Percentiles rank a stretch among this genome's conserved stretches.
Conservation (phyloP, 2,888 invertebrate species). For the Sipunculus nudus region DNA sequence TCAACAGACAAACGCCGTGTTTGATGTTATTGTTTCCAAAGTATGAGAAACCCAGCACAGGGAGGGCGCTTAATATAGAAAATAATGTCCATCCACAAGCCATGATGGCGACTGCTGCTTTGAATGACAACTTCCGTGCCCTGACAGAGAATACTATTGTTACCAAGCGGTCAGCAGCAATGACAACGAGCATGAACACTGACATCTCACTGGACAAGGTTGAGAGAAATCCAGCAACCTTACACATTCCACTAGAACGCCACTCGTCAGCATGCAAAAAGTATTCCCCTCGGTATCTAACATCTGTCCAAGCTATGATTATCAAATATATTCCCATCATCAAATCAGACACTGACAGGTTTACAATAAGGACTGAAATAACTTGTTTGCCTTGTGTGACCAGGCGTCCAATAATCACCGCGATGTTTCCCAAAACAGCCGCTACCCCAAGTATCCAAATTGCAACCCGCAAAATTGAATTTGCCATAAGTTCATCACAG, state of each 20-base stretch:
- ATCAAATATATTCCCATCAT: constrained; percentile 16
- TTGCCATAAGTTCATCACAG: too few species aligned
- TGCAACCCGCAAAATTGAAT: too few species aligned
- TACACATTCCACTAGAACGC: constrained; percentile 17
- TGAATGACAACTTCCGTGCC: neutral
- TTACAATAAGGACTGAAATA: constrained; percentile 19
- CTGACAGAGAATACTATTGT: neutral
- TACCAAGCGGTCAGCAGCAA: constrained; percentile 8
- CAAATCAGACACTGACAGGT: constrained; percentile 19
- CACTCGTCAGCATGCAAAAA: constrained; percentile 15
- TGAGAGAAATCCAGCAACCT: constrained; percentile 17
- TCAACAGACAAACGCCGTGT: constrained; percentile 1
- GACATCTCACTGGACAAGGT: constrained; percentile 16
- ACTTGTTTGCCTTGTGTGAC: too few species aligned
- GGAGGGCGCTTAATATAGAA: constrained; percentile 4
- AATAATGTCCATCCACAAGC: constrained; percentile 15
- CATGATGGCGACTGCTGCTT: constrained; percentile 5
- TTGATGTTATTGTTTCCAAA: constrained; percentile 6
- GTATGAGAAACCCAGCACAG: constrained; percentile 15
- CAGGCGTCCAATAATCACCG: too few species aligned
- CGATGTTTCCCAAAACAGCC: too few species aligned
- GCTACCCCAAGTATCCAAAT: too few species aligned
- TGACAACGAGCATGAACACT: constrained; percentile 2
- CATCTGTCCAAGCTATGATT: constrained; percentile 16
- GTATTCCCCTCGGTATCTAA: constrained; percentile 8